Evolutionary conservation across 1,140 invertebrate genomes (phyloP).

Genomic region (Drosophila erecta): DNA sequence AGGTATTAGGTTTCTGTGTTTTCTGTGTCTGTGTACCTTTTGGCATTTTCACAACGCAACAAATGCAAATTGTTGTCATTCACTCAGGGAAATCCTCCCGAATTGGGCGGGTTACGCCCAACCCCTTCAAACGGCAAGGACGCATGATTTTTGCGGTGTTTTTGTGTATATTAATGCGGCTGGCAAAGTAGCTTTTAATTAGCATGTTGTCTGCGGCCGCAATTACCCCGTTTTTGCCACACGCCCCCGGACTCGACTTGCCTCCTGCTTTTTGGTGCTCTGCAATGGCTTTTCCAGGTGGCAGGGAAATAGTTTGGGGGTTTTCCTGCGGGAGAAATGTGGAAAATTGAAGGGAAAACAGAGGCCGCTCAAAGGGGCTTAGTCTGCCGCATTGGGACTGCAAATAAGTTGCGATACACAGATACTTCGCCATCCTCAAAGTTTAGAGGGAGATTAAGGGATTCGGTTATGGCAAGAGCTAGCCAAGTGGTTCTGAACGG

Average conservation of each 20-base stretch:
- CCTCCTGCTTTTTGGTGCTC: conserved; percentile 50
- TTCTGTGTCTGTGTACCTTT: conserved; percentile 1
- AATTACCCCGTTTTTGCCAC: conserved; percentile 34
- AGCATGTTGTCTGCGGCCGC: conserved; percentile 74
- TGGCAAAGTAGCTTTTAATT: conserved; percentile 79
- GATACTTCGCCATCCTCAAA: conserved; percentile 1
- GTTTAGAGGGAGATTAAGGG: conserved; percentile 24
- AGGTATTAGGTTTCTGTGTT: too few species aligned
- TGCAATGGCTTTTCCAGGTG: conserved; percentile 62
- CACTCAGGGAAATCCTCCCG: conserved; percentile 42
- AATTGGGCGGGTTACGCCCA: background rate
- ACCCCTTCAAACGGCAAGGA: conserved; percentile 9
- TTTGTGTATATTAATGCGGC: conserved; percentile 79
- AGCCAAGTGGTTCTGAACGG: background rate
- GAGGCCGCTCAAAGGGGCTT: conserved; percentile 24
- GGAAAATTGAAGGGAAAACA: background rate
- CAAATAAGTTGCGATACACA: conserved; percentile 29
- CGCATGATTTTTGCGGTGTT: conserved; percentile 70
- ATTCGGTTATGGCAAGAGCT: conserved; percentile 2
- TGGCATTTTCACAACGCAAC: conserved; percentile 60
- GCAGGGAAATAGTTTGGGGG: conserved; percentile 24
- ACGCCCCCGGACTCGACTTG: background rate
- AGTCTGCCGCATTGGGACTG: conserved; percentile 12
- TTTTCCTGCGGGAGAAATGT: conserved; percentile 1
- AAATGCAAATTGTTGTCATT: conserved; percentile 80